A percentile compares a stretch with the other conserved stretches of the same genome.
Evolutionary conservation across 2,888 invertebrate species (phyloP).

Genomic region (Bedellia somnulentella): DNA sequence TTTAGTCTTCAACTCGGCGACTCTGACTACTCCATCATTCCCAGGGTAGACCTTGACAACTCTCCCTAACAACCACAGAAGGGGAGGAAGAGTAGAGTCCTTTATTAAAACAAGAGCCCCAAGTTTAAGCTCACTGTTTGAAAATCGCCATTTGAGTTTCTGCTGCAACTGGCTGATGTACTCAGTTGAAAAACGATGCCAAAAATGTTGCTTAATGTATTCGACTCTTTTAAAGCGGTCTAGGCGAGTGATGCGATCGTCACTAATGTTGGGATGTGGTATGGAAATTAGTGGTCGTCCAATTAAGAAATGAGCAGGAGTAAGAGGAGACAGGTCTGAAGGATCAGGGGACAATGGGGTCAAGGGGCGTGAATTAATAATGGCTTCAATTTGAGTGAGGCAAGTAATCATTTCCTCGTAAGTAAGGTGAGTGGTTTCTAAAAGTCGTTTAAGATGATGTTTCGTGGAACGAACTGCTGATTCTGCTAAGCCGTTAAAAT

Average conservation of each 20-base stretch:
- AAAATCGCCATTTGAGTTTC: conserved; percentile 6
- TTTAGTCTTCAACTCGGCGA: conserved; percentile 8
- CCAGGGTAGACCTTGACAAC: conserved; percentile 5
- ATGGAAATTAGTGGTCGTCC: conserved; percentile 3
- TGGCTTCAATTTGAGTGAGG: conserved; percentile 1
- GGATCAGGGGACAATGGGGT: conserved; percentile 4
- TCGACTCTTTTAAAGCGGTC: conserved; percentile 1
- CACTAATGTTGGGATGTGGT: conserved; percentile 1
- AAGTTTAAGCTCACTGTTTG: conserved; percentile 2
- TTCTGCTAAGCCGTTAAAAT: conserved; percentile 12
- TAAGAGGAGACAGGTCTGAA: conserved; percentile 3
- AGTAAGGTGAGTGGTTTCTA: conserved; percentile 1
- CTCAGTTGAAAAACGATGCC: conserved; percentile 1
- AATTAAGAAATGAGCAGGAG: no score
- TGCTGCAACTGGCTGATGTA: conserved; percentile 6
- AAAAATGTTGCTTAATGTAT: conserved; percentile 1
- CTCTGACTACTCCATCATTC: conserved; percentile 8
- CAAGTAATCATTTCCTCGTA: conserved; percentile 3
- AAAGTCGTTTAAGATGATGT: conserved; percentile 2
- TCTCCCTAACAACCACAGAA: conserved; percentile 10
- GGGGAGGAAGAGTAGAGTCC: conserved; percentile 9
- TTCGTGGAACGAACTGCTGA: not conserved
- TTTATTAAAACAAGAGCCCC: conserved; percentile 10
- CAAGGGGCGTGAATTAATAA: conserved; percentile 4
- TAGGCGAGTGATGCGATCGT: not conserved